phyloP scores from a whole-genome alignment of 2,888 invertebrate genomes.

The Euzetes globulus region DNA sequence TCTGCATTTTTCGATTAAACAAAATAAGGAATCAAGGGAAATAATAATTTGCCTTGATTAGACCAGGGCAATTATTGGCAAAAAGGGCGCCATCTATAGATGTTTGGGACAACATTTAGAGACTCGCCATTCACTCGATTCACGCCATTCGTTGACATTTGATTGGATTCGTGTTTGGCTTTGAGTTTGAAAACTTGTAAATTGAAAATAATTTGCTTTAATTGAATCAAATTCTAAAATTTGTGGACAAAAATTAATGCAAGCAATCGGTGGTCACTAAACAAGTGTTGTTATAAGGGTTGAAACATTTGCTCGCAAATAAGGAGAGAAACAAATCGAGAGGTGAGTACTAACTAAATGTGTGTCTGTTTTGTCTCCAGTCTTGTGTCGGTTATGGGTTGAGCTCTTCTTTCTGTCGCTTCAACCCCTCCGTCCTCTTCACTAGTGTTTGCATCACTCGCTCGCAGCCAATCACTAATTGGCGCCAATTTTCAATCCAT shows the following conservation, averaged over 20 bases:
- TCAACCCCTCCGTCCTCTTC: background rate
- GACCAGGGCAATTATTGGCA: too few species aligned
- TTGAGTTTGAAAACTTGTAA: background rate
- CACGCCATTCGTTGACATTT: background rate
- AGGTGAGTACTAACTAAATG: background rate
- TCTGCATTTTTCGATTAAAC: too few species aligned
- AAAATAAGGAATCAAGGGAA: too few species aligned
- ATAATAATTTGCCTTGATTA: too few species aligned
- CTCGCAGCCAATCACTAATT: too few species aligned
- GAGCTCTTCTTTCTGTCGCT: background rate
- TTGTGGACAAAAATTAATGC: background rate
- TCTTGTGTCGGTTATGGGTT: too few species aligned
- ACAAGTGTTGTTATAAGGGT: background rate
- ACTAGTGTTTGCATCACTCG: too few species aligned
- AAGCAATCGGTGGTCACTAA: background rate
- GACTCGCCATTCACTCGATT: background rate
- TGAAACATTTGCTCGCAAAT: too few species aligned
- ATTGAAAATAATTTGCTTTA: background rate
- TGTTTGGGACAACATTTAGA: too few species aligned
- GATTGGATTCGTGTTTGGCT: constrained; percentile 4
- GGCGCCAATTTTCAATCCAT: too few species aligned
- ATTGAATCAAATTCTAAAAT: background rate
- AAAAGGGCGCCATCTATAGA: too few species aligned
- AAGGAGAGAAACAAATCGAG: background rate
- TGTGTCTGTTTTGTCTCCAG: background rate